These are phyloP conservation scores for Anniella stebbinsi DNA, from an alignment of 2,797 vertebrate species.

Conservation along the genomic window DNA sequence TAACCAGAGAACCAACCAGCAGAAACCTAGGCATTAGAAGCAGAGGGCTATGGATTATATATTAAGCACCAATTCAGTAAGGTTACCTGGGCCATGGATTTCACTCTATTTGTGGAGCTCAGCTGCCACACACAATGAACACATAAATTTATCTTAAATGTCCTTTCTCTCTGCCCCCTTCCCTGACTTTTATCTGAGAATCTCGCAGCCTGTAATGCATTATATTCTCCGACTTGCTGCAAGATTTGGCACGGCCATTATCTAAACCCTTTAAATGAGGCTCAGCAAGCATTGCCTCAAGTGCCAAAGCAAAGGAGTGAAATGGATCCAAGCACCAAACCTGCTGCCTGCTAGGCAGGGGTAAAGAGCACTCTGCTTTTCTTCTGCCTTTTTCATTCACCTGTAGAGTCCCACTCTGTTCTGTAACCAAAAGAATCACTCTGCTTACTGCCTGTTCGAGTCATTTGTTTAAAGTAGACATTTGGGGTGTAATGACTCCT, in stretches of 20 bases:
- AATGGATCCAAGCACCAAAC: neutral
- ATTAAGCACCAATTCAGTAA: constrained; percentile 4
- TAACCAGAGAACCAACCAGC: neutral
- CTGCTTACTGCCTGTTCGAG: constrained; percentile 45
- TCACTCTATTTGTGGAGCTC: neutral
- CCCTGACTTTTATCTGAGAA: neutral
- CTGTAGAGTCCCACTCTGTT: neutral
- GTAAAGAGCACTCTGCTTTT: neutral
- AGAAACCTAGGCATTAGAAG: neutral
- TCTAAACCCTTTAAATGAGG: neutral
- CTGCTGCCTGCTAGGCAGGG: neutral
- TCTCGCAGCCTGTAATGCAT: neutral
- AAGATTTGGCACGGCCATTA: constrained; percentile 13
- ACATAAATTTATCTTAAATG: constrained; percentile 12
- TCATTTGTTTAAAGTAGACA: constrained; percentile 64
- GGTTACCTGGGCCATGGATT: constrained; percentile 19
- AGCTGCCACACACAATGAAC: constrained; percentile 6
- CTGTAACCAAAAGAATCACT: constrained; percentile 14
- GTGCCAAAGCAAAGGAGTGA: neutral
- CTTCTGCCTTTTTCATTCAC: neutral
- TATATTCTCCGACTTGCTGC: neutral
- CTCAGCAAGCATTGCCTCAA: neutral
- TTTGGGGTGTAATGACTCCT: constrained; percentile 63
- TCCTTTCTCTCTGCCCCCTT: neutral
- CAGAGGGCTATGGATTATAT: neutral